Evolutionary conservation across 2,113 vertebrate genomes (phyloP).

Genomic region (Actenoides hombroni): DNA sequence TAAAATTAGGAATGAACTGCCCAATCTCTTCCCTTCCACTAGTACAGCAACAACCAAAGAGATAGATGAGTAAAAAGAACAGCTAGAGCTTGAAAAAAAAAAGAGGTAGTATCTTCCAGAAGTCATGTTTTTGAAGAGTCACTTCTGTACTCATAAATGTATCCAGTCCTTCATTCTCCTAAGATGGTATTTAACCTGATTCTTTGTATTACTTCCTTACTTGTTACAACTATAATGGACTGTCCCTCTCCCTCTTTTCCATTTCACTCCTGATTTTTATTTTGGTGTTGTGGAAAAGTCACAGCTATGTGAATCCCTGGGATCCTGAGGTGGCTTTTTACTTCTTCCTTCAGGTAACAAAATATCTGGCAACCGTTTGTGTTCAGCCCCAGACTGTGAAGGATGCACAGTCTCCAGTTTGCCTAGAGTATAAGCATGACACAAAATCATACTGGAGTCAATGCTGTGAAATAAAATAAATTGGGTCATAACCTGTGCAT

Average conservation of each 20-base stretch:
- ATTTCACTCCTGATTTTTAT: background rate
- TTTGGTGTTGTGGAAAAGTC: background rate
- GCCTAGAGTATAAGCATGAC: background rate
- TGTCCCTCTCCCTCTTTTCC: background rate
- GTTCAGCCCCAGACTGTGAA: background rate
- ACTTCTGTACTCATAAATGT: background rate
- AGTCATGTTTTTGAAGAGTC: background rate
- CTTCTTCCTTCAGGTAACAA: background rate
- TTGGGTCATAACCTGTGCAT: background rate
- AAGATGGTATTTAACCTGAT: background rate
- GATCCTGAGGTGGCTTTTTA: background rate
- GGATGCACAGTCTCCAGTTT: background rate
- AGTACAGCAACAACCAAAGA: background rate
- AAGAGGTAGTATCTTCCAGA: background rate
- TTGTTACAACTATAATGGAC: background rate
- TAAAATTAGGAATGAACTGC: background rate
- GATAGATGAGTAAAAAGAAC: background rate
- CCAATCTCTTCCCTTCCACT: background rate
- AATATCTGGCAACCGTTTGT: background rate
- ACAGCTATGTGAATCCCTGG: background rate
- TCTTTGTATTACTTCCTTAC: background rate
- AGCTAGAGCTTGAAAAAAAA: background rate
- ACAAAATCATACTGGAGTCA: background rate
- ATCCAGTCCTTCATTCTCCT: background rate
- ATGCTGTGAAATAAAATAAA: background rate